A percentile compares a stretch with the other conserved stretches of the same genome.
Evolutionary conservation across 2,888 invertebrate species (phyloP).

Genomic region (Agrochola circellaris): DNA sequence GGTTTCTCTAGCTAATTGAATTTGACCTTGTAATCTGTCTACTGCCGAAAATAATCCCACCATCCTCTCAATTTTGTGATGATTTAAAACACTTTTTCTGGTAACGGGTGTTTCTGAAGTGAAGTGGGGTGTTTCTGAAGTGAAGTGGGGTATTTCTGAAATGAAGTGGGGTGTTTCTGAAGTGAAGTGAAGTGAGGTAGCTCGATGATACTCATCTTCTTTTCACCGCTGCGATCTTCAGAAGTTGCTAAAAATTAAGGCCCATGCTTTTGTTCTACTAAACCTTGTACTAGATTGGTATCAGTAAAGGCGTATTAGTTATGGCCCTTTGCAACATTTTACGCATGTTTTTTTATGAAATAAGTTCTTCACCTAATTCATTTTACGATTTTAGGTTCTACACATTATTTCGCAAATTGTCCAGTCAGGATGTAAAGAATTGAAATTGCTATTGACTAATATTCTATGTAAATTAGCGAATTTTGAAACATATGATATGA

Average conservation of each 20-base stretch:
- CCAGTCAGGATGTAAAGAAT: slow-evolving; percentile 74
- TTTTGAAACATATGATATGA: slow-evolving; percentile 65
- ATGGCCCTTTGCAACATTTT: slow-evolving; percentile 31
- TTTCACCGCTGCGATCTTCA: background rate
- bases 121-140: background rate
- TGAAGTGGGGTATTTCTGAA: background rate
- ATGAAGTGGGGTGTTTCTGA: background rate
- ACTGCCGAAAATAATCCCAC: background rate
- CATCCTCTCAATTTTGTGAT: background rate
- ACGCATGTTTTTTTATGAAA: slow-evolving; percentile 23
- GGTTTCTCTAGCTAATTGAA: too few relatives aligned
- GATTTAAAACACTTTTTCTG: background rate
- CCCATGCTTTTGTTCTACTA: background rate
- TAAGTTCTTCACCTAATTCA: slow-evolving; percentile 24
- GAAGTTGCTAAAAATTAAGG: background rate
- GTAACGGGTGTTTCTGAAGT: background rate
- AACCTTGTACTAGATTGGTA: slow-evolving; percentile 35
- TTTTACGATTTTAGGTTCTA: slow-evolving; percentile 75
- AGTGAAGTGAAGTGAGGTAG: background rate
- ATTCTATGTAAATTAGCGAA: slow-evolving; percentile 75
- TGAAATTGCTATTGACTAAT: slow-evolving; percentile 74
- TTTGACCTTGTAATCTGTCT: too few relatives aligned
- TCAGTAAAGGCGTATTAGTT: slow-evolving; percentile 5
- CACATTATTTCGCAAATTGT: slow-evolving; percentile 75
- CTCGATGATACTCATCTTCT: background rate